Evolutionary conservation across 2,113 vertebrate genomes (phyloP).

Genomic region (Solea senegalensis): DNA sequence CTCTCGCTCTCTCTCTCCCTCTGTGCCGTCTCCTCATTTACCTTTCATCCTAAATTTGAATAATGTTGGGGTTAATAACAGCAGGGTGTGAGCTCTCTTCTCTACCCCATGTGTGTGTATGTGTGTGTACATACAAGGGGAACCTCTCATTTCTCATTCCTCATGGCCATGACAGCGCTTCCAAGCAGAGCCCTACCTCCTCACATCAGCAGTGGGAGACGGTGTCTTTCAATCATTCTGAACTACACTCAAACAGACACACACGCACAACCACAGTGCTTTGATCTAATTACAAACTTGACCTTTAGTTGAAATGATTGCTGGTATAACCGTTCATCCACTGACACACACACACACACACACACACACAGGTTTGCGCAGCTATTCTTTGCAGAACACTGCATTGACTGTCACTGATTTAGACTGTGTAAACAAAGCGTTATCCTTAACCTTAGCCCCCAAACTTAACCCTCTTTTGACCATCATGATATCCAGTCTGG

Average conservation of each 20-base stretch:
- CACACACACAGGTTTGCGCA: neutral
- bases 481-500: no score
- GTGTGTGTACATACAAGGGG: slow-evolving; percentile 19
- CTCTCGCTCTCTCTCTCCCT: neutral
- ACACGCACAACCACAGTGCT: slow-evolving; percentile 14
- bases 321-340: slow-evolving; percentile 12
- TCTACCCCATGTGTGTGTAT: slow-evolving; percentile 1
- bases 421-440: no score
- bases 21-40: slow-evolving; percentile 7
- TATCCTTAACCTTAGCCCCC: no score
- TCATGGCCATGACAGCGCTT: slow-evolving; percentile 54
- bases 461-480: no score
- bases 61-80: slow-evolving; percentile 49
- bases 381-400: no score
- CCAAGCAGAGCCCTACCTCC: slow-evolving; percentile 31
- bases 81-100: slow-evolving; percentile 6
- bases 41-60: slow-evolving; percentile 44
- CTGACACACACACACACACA: neutral
- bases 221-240: slow-evolving; percentile 50
- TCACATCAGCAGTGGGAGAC: slow-evolving; percentile 21
- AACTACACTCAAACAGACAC: slow-evolving; percentile 18
- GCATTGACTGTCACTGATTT: no score
- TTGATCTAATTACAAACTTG: slow-evolving; percentile 62
- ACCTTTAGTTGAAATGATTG: slow-evolving; percentile 60
- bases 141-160: slow-evolving; percentile 46